phyloP scores from a whole-genome alignment of 2,888 invertebrate genomes.

The Toxonevra muliebris region DNA sequence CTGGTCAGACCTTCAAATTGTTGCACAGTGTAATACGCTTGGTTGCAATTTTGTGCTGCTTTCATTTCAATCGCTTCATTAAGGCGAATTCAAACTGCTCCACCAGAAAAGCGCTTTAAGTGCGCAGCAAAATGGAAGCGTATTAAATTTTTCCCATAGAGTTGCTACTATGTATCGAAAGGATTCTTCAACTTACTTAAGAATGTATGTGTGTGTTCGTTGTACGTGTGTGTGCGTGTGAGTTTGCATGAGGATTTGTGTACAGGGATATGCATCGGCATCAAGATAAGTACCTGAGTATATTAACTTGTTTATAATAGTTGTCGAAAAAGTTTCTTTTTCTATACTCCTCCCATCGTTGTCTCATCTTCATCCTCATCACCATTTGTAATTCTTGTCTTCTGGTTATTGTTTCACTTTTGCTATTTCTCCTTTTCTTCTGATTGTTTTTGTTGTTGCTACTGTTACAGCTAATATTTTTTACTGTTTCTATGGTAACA shows the following conservation, averaged over 20 bases:
- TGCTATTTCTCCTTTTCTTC: background rate
- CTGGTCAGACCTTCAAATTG: no score
- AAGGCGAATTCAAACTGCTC: no score
- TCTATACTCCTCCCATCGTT: background rate
- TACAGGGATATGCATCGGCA: conserved; percentile 21
- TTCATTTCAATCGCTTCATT: no score
- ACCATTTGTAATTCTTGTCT: no score
- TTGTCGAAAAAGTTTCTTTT: conserved; percentile 25
- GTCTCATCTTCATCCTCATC: background rate
- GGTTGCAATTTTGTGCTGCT: no score
- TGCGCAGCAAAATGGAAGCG: no score
- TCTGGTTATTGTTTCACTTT: no score
- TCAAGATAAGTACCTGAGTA: conserved; percentile 26
- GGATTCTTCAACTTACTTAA: background rate
- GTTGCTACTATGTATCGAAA: background rate
- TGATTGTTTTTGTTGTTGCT: background rate
- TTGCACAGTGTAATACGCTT: no score
- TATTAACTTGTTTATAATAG: conserved; percentile 32
- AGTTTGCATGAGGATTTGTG: conserved; percentile 18
- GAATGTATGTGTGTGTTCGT: background rate
- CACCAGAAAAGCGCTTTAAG: no score
- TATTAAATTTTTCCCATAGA: background rate
- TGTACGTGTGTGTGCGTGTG: conserved; percentile 1
- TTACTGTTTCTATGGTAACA: background rate
- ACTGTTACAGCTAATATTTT: background rate